Evolutionary conservation across 2,113 vertebrate species (phyloP), one percentile per base, ranked within the genome.

Genomic region (Microtus montanus): DNA sequence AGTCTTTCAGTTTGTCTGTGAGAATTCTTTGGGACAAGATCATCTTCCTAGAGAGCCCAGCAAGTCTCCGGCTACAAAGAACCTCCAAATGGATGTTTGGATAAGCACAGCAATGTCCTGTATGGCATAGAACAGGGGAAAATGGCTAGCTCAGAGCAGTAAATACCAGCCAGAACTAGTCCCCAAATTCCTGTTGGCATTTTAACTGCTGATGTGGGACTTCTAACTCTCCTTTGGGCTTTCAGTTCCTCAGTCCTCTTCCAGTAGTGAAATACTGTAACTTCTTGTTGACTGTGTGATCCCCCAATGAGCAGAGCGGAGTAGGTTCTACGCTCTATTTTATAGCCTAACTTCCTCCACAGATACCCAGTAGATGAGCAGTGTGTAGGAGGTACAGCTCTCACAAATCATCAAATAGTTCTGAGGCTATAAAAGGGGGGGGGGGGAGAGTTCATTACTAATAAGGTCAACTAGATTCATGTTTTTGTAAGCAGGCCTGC

Each of bases 341-440:
- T 94, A 96, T 82, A 88, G 82, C 71, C 87, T 91, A 77, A 92
- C 96, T 97, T 96, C 90, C 77, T 95, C 90, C 85, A 63, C 44
- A 47, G 64, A 75, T 82, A 68, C 19, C 73, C 64, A 84, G 66
- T 82, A 26, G 80, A 88, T 58, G 74, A n/a, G 22, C 52, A 66
- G 26, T 58, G 47, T 91, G 75, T 86, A 12, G 61, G 84, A 94
- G 89, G 93, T 33, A 80, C 19, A n/a, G n/a, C 52, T n/a, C 79
- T 80, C 80, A 78, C 89, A 96, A 83, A 86, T 93, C 94, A 93
- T 14, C 41, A 66, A 75, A 35, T 80, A 86, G 38, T 70, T 86
- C 11, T 2, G 61, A 78, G 71, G 20, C 49, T 87, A 3, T 77
- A 38, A 90, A 87, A 83, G 49, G 61, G 35, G 91, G 54, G 71